Evolutionary conservation across 2,797 vertebrate genomes (phyloP), one percentile per base, ranked within the genome.

Genomic region (Tolypeutes matacus): DNA sequence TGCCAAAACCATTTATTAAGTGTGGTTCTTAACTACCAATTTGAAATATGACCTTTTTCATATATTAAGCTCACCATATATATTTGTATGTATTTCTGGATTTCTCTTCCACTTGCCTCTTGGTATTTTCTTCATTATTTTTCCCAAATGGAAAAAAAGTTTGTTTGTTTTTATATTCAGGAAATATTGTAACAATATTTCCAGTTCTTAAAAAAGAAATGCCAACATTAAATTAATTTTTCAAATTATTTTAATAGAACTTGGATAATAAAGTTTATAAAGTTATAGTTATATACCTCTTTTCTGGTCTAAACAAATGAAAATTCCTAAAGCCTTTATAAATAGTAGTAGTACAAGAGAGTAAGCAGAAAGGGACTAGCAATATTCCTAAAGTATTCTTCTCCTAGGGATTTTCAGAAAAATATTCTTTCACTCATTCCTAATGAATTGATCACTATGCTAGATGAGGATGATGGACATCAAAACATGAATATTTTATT

Each of bases 11-110:
- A 75, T 51, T 89, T 65, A 56, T 77, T 91, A 88, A 87, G 27
- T 83, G 25, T 93, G 13, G 60, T 53, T 86, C 76, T 81, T 94
- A 70, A 69, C 60, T 75, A 81, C 11, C 76, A 25, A 62, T 49
- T 89, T 73, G 39, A 80, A 73, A 85, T 69, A 31, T 89, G 56
- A 77, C 42, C 56, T 70, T 69, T 90, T 83, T 67, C 64, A 76
- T 60, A 77, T 51, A 64, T 31, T 86, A 77, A 62, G 25, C 70
- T 62, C 56, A 65, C 13, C 56, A 64, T n/a, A 75, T 82, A n/a
- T 82, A 29, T 64, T 85, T 86, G 10, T 20, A 56, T 81, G 18
- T 76, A 49, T 51, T 83, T 67, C 67, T 58, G 21, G 20, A 60
- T 87, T 87, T 78, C 25, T 73, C 7, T 46, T 73, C 49, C 9